These are phyloP conservation scores for Arctocebus calabarensis DNA, from an alignment of 2,797 vertebrate genomes.

Conservation along the genomic window DNA sequence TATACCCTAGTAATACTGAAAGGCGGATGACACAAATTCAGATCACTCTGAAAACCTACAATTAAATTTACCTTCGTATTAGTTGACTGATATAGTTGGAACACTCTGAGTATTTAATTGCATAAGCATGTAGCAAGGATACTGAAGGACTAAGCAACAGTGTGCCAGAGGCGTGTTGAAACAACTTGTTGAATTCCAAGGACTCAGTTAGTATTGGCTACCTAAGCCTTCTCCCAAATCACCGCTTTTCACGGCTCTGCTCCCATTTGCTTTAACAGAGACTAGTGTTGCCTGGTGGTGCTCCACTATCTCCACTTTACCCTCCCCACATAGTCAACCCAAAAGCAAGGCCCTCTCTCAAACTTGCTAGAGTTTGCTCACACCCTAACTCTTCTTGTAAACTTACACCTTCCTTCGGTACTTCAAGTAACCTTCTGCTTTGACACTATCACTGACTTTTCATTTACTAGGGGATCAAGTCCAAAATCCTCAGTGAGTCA, in stretches of 20 bases:
- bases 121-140: not conserved
- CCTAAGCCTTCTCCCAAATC: not conserved
- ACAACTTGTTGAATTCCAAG: not conserved
- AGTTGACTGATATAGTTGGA: not conserved
- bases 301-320: not conserved
- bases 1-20: not conserved
- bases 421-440: not conserved
- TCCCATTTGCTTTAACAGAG: not conserved
- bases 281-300: rapidly evolving
- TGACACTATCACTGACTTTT: not conserved
- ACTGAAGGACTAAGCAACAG: not conserved
- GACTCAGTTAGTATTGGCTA: not conserved
- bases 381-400: not conserved
- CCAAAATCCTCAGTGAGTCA: not conserved
- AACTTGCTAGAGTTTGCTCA: too few relatives aligned
- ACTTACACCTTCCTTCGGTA: rapidly evolving
- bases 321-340: not conserved
- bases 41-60: not conserved
- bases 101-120: not conserved
- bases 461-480: slow-evolving; percentile 35
- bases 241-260: not conserved
- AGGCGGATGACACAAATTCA: not conserved
- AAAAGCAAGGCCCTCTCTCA: too few relatives aligned
- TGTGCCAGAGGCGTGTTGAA: not conserved
- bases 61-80: not conserved